Conservation (phyloP, 1,140 invertebrate genomes). For the Panulirus ornatus region DNA sequence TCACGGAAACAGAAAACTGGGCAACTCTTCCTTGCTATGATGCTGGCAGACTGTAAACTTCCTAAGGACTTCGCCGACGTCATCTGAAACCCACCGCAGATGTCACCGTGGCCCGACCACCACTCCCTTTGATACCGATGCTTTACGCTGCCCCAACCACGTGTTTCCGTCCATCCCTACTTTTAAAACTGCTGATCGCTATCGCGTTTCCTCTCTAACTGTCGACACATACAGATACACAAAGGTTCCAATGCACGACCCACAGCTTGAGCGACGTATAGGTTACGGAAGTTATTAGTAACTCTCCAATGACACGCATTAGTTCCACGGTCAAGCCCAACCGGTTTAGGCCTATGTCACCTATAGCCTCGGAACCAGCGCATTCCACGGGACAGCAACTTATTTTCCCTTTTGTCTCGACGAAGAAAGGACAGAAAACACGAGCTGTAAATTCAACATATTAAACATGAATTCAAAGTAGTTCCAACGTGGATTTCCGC, state of each 20-base stretch:
- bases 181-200: background rate
- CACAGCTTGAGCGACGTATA: background rate
- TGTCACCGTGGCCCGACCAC: too few species aligned
- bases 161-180: background rate
- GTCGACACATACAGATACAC: background rate
- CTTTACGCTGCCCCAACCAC: background rate
- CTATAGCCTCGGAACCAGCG: background rate
- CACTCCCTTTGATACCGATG: background rate
- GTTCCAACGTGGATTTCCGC: background rate
- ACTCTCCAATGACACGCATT: background rate
- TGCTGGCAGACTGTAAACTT: too few species aligned
- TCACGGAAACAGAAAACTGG: too few species aligned
- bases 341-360: background rate
- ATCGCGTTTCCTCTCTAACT: background rate
- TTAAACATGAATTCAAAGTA: background rate
- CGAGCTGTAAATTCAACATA: background rate
- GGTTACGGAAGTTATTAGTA: background rate
- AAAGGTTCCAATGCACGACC: too few species aligned
- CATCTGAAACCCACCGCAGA: too few species aligned
- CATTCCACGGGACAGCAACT: background rate
- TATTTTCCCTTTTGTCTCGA: background rate
- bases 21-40: too few species aligned
- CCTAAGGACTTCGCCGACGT: too few species aligned
- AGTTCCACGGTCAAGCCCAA: background rate
- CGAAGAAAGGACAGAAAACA: background rate